Evolutionary conservation across 2,113 vertebrate genomes (phyloP).

Genomic region (Tauraco erythrolophus): DNA sequence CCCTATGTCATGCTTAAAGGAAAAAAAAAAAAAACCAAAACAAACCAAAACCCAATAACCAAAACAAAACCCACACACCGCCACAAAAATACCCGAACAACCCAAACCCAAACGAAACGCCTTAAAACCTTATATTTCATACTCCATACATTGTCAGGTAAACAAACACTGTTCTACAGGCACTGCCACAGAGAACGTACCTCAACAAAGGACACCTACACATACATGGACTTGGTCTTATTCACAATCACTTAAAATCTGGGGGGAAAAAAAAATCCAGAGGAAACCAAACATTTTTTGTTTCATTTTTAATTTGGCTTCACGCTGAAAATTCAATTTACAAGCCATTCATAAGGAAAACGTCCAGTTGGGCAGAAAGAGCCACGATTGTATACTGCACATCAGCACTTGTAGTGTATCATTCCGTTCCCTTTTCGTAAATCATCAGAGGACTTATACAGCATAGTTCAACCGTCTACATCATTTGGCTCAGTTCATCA

Average conservation of each 20-base stretch:
- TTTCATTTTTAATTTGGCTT: constrained; percentile 64
- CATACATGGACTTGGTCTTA: accelerated
- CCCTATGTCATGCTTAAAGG: no score
- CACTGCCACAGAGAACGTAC: not conserved
- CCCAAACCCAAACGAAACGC: not conserved
- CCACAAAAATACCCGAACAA: accelerated
- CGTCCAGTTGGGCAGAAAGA: constrained; percentile 41
- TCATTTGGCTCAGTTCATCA: constrained; percentile 28
- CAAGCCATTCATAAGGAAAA: constrained; percentile 57
- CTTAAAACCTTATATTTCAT: not conserved
- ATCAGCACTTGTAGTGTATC: constrained; percentile 37
- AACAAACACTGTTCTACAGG: not conserved
- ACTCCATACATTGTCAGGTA: not conserved
- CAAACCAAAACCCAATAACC: not conserved
- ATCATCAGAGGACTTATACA: not conserved
- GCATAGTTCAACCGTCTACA: not conserved
- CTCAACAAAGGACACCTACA: not conserved
- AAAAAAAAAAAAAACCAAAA: not conserved
- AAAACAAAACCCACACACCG: not conserved
- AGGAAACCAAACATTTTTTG: constrained; percentile 2
- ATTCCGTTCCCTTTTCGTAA: constrained; percentile 34
- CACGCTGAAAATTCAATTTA: constrained; percentile 64
- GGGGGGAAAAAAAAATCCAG: not conserved
- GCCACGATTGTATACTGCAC: constrained; percentile 18
- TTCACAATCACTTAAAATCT: not conserved